phyloP scores from a whole-genome alignment of 2,888 invertebrate species.

The Meghimatium bilineatum region DNA sequence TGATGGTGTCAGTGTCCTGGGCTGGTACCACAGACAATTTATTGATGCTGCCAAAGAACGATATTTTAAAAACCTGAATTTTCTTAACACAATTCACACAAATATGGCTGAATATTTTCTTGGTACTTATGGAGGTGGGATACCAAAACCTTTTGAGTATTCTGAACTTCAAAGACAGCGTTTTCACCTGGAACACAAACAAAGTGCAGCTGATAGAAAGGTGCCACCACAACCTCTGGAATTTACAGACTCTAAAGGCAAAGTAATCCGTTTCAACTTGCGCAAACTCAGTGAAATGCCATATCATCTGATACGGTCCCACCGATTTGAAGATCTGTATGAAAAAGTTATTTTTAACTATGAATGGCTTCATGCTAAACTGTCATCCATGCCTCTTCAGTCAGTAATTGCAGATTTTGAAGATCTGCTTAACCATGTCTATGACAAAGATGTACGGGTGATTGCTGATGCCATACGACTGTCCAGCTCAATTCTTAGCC shows the following conservation, averaged over 20 bases:
- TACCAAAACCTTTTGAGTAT: constrained; percentile 95
- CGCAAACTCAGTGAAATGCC: constrained; percentile 95
- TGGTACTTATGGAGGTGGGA: constrained; percentile 96
- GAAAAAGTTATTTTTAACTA: constrained; percentile 90
- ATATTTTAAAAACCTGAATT: constrained; percentile 98
- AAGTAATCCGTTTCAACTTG: constrained; percentile 92
- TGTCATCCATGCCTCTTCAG: constrained; percentile 95
- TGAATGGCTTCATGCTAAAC: constrained; percentile 96
- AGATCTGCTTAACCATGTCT: constrained; percentile 82
- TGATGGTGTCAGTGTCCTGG: constrained; percentile 97
- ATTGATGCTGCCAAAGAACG: constrained; percentile 88
- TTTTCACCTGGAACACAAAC: constrained; percentile 82
- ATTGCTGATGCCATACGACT: constrained; percentile 82
- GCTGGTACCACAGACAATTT: constrained; percentile 99
- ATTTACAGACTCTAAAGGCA: constrained; percentile 92
- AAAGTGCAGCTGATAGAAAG: constrained; percentile 83
- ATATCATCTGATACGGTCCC: constrained; percentile 93
- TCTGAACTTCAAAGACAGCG: constrained; percentile 97
- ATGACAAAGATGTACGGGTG: constrained; percentile 75
- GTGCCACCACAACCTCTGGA: constrained; percentile 95
- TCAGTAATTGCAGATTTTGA: constrained; percentile 96
- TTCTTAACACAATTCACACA: constrained; percentile 97
- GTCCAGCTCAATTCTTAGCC: constrained; percentile 93
- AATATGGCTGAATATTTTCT: constrained; percentile 98
- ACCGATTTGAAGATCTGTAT: constrained; percentile 80